Percentiles rank a stretch among this genome's conserved stretches.
Conservation (phyloP, 1,140 invertebrate genomes). For the Copidosoma floridanum region DNA sequence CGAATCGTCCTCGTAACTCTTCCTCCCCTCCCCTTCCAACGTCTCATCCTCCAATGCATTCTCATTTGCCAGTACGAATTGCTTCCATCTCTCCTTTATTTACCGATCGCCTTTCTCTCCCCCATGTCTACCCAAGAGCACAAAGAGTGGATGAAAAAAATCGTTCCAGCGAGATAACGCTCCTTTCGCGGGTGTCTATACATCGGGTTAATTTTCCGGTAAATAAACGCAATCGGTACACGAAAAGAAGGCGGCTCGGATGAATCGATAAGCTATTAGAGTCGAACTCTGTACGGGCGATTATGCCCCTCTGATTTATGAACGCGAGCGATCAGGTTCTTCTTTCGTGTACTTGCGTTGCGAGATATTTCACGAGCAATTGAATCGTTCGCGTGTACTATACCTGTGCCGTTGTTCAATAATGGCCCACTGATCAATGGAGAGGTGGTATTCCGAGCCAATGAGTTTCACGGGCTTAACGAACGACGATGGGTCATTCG, state of each 20-base stretch:
- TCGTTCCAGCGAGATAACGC: not conserved
- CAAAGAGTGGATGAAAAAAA: not conserved
- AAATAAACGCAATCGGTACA: conserved; percentile 38
- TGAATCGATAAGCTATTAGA: conserved; percentile 51
- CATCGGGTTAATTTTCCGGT: conserved; percentile 45
- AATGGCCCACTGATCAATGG: too few species aligned
- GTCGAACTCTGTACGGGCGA: too few species aligned
- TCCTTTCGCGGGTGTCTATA: conserved; percentile 14
- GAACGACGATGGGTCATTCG: too few species aligned
- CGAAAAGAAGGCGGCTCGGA: conserved; percentile 4
- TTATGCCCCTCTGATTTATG: too few species aligned
- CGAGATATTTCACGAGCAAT: too few species aligned
- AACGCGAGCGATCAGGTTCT: too few species aligned
- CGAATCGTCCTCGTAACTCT: too few species aligned
- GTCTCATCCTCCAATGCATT: not conserved
- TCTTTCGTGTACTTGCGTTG: too few species aligned
- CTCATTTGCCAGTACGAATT: conserved; percentile 8
- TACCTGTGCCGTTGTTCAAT: not conserved
- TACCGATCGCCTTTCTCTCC: not conserved
- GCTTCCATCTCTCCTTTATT: not conserved
- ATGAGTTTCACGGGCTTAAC: too few species aligned
- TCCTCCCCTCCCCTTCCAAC: not conserved
- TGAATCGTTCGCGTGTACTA: conserved; percentile 38
- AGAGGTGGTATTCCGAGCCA: too few species aligned
- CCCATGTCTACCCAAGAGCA: not conserved